A percentile compares a stretch with the other conserved stretches of the same genome.
Conservation (phyloP, 2,888 invertebrate genomes). For the Petrolisthes cinctipes region DNA sequence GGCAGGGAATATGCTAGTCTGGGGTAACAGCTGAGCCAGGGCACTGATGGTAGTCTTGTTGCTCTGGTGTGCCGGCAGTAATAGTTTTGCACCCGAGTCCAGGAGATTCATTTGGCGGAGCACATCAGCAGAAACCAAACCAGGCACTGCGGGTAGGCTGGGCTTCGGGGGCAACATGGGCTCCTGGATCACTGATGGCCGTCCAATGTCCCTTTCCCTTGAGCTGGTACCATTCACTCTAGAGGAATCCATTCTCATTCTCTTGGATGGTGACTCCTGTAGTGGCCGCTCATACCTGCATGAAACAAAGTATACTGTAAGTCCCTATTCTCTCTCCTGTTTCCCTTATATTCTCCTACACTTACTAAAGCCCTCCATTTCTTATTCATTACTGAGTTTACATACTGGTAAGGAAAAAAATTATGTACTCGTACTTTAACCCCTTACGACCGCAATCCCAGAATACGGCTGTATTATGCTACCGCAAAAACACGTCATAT, state of each 20-base stretch:
- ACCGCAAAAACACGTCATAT: too few species aligned
- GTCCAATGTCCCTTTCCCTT: conserved; percentile 46
- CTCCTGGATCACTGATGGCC: conserved; percentile 53
- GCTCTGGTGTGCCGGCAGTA: conserved; percentile 65
- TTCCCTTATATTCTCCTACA: conserved; percentile 11
- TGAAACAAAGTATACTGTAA: background rate
- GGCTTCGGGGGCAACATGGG: conserved; percentile 45
- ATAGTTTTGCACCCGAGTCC: conserved; percentile 55
- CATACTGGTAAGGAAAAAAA: too few species aligned
- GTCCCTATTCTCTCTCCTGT: background rate
- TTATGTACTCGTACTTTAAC: too few species aligned
- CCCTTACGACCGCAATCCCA: too few species aligned
- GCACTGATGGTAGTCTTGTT: conserved; percentile 65
- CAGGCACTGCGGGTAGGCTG: conserved; percentile 59
- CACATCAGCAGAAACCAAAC: conserved; percentile 62
- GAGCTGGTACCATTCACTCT: conserved; percentile 59
- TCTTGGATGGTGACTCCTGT: conserved; percentile 57
- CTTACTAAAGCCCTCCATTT: background rate
- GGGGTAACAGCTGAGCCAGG: conserved; percentile 63
- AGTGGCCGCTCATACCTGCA: conserved; percentile 51
- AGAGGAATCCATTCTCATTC: conserved; percentile 55
- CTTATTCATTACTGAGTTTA: too few species aligned
- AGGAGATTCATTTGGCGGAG: conserved; percentile 61
- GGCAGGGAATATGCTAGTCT: conserved; percentile 65
- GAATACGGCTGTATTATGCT: too few species aligned